Evolutionary conservation across 2,888 invertebrate species (phyloP).

Genomic region (Germaria angustata): DNA sequence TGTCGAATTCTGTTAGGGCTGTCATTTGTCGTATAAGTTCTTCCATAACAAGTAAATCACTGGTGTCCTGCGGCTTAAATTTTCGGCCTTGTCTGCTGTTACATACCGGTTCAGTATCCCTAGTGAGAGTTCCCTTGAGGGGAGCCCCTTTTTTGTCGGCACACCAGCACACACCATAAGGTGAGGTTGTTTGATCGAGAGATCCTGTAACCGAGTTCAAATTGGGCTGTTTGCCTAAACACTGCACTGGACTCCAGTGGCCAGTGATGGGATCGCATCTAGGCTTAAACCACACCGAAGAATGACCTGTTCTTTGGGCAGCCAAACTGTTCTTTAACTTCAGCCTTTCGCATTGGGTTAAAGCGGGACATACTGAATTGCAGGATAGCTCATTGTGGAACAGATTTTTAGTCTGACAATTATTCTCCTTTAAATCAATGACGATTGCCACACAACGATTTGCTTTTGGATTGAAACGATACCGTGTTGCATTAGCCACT

Average conservation of each 20-base stretch:
- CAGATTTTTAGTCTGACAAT: conserved; percentile 91
- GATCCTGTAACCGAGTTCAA: conserved; percentile 52
- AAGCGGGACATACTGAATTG: conserved; percentile 89
- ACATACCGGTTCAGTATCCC: conserved; percentile 88
- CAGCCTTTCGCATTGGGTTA: conserved; percentile 90
- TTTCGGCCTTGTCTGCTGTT: conserved; percentile 89
- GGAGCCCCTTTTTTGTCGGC: conserved; percentile 91
- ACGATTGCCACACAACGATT: conserved; percentile 88
- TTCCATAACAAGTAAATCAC: conserved; percentile 83
- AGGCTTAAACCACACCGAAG: conserved; percentile 84
- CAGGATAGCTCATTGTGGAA: conserved; percentile 90
- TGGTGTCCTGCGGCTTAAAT: conserved; percentile 78
- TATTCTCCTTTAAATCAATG: conserved; percentile 83
- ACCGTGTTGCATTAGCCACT: conserved; percentile 81
- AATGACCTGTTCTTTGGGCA: conserved; percentile 83
- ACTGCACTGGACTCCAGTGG: conserved; percentile 90
- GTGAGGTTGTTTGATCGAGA: conserved; percentile 60
- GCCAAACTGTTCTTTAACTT: conserved; percentile 88
- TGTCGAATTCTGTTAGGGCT: conserved; percentile 80
- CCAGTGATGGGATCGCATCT: conserved; percentile 87
- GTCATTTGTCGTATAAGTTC: conserved; percentile 86
- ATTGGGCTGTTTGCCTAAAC: conserved; percentile 83
- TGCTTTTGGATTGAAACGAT: conserved; percentile 88
- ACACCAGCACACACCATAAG: conserved; percentile 91
- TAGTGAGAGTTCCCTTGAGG: conserved; percentile 88